Base-by-base conservation (phyloP, 2,797 vertebrate species). In the Cyprinella venusta region DNA sequence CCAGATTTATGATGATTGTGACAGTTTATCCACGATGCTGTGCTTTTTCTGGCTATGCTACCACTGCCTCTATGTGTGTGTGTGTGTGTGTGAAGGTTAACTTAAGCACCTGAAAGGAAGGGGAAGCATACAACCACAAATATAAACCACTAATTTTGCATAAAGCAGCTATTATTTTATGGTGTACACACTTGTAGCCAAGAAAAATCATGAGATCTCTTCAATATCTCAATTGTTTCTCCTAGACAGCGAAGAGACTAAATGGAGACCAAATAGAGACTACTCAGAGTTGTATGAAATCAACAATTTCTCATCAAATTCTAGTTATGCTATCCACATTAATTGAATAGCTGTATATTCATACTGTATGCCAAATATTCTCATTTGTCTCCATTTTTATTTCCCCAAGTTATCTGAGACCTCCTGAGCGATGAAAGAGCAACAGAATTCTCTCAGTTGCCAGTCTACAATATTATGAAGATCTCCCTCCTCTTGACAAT, bases 31-130 rank as follows among this genome's bases (percentile, higher is more conserved):
- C 72, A 76, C 50, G 24, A 76, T 83, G 71, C 77, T 61, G 33
- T 65, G 76, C 78, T 77, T 79, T 26, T 80, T 48, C 77, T 80
- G 67, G 48, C 56, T 76, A 13, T 79, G 68, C 52, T 76, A 36
- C 52, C 33, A 67, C 61, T 80, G 76, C 45, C 40, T 80, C 42
- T 69, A 48, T 68, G 24, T 61, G 54, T 59, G 40, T 38, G 36
- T 38, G 36, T 40, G 38, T 40, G 82, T 54, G 70, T 76, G 70
- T 87, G 68, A 84, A 87, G 86, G 83, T 84, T 87, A 87, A 81
- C 82, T 86, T 86, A 74, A 81, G 24, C 76, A 75, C 75, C 61
- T 24, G 42, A 21, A 38, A 54, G 30, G 26, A 26, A 50, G 38
- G 24, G 21, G 48, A 67, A 50, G 38, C 48, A 78, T 54, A 67